phyloP scores from a whole-genome alignment of 2,113 vertebrate genomes.

The Rhea americana region DNA sequence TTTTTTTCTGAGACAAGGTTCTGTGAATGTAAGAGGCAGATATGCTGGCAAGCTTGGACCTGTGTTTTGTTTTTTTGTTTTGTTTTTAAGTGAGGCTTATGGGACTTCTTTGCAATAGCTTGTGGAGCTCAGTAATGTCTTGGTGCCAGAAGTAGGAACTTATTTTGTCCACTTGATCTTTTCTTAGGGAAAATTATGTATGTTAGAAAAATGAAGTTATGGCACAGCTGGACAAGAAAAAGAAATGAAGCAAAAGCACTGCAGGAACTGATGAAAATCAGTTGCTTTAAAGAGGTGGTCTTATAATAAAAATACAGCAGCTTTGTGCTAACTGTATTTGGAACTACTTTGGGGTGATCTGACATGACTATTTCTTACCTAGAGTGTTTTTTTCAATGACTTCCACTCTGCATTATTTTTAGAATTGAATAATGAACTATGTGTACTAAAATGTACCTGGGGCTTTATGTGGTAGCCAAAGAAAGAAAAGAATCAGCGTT shows the following conservation, averaged over 20 bases:
- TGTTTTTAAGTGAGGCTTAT: constrained; percentile 12
- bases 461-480: neutral
- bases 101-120: constrained; percentile 22
- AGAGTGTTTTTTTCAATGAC: neutral
- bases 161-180: constrained; percentile 1
- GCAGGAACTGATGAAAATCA: neutral
- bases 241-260: neutral
- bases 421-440: neutral
- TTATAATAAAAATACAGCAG: neutral
- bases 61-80: constrained; percentile 13
- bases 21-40: constrained; percentile 24
- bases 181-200: neutral
- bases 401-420: neutral
- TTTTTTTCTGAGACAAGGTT: constrained; percentile 16
- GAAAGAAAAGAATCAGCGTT: neutral
- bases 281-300: neutral
- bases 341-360: neutral
- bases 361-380: neutral
- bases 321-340: neutral
- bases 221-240: neutral
- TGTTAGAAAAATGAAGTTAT: neutral
- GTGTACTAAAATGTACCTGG: neutral
- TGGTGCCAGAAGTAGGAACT: neutral
- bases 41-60: constrained; percentile 35
- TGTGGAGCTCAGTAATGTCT: neutral